A percentile compares a stretch with the other conserved stretches of the same genome.
Evolutionary conservation across 2,797 vertebrate genomes (phyloP).

Genomic region (Molossus alvarezi): DNA sequence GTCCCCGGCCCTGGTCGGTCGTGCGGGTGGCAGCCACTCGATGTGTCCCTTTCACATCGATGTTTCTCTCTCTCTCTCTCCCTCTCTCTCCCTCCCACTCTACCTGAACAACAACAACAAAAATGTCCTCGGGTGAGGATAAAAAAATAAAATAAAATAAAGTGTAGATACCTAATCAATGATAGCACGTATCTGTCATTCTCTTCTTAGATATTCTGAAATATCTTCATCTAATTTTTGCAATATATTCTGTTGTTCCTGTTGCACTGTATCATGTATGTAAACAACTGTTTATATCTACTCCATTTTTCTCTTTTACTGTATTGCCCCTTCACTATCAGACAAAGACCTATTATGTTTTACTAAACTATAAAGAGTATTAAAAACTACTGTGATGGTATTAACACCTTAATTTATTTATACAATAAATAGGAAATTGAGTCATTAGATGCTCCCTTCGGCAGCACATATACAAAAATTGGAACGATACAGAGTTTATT

Average conservation of each 20-base stretch:
- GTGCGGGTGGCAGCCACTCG: no score
- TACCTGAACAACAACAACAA: no score
- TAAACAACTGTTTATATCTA: neutral
- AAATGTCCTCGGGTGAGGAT: no score
- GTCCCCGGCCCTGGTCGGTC: no score
- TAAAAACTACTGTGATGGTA: neutral
- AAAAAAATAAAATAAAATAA: no score
- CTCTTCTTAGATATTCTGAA: constrained; percentile 14
- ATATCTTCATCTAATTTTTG: constrained; percentile 48
- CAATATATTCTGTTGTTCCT: constrained; percentile 14
- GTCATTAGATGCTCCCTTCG: neutral
- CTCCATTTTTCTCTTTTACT: constrained; percentile 25
- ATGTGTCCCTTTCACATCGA: no score
- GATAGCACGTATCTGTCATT: neutral
- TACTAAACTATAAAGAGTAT: constrained; percentile 13
- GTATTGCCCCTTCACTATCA: neutral
- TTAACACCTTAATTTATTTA: neutral
- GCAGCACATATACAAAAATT: neutral
- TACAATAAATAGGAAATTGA: neutral
- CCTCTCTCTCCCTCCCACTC: no score
- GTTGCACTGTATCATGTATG: neutral
- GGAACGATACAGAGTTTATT: neutral
- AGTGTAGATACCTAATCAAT: neutral
- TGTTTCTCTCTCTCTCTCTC: no score
- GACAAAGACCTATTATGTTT: constrained; percentile 4